Evolutionary conservation across 2,888 invertebrate genomes (phyloP).

Genomic region (Allophyes oxyacanthae): DNA sequence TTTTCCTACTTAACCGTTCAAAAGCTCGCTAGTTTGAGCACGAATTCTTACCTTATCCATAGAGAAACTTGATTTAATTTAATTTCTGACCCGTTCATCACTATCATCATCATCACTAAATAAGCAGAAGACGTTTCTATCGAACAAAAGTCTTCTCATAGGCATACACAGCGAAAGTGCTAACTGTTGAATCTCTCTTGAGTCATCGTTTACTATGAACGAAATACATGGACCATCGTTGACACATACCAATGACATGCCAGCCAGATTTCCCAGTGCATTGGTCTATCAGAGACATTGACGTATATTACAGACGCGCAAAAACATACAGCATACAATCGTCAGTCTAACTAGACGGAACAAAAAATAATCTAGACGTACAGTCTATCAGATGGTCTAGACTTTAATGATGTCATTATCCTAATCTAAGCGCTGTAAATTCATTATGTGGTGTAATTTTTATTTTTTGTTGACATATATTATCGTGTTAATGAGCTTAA

Average conservation of each 20-base stretch:
- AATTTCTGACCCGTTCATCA: too few relatives aligned
- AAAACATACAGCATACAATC: conserved; percentile 9
- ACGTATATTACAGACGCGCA: not conserved
- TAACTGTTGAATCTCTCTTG: too few relatives aligned
- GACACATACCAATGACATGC: not conserved
- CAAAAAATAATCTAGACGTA: conserved; percentile 42
- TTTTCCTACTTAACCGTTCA: too few relatives aligned
- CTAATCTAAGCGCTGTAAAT: conserved; percentile 16
- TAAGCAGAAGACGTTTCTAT: too few relatives aligned
- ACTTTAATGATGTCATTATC: conserved; percentile 40
- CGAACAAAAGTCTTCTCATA: too few relatives aligned
- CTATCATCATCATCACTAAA: too few relatives aligned
- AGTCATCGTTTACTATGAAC: too few relatives aligned
- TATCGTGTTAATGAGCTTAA: not conserved
- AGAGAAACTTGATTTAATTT: too few relatives aligned
- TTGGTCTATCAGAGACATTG: conserved; percentile 1
- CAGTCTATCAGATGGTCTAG: conserved; percentile 41
- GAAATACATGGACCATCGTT: too few relatives aligned
- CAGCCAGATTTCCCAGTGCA: conserved; percentile 6
- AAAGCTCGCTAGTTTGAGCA: too few relatives aligned
- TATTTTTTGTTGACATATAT: conserved; percentile 10
- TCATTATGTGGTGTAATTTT: conserved; percentile 4
- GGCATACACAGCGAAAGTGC: too few relatives aligned
- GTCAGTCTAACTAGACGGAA: conserved; percentile 7
- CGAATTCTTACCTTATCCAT: too few relatives aligned